Evolutionary conservation across 2,888 invertebrate genomes (phyloP).

Genomic region (Mechanitis messenoides): DNA sequence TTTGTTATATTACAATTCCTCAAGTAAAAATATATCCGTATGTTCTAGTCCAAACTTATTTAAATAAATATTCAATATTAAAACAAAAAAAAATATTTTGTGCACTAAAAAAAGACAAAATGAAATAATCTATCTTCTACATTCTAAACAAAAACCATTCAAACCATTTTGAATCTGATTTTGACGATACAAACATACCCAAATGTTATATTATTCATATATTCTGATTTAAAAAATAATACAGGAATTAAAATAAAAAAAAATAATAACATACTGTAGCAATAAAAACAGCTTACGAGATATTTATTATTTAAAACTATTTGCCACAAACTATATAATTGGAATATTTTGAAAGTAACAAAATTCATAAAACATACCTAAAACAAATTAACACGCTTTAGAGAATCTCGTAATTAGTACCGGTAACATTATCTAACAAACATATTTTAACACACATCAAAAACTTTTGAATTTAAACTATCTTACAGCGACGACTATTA

Average conservation of each 20-base stretch:
- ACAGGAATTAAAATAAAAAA: too few relatives aligned
- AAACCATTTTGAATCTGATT: too few relatives aligned
- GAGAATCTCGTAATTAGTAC: constrained; percentile 22
- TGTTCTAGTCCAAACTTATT: too few relatives aligned
- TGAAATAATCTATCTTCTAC: too few relatives aligned
- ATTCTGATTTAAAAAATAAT: too few relatives aligned
- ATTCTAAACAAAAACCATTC: too few relatives aligned
- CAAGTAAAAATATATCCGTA: too few relatives aligned
- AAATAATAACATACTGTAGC: too few relatives aligned
- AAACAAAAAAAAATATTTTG: background rate
- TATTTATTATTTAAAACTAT: constrained; percentile 7
- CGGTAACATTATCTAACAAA: constrained; percentile 12
- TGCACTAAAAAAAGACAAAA: too few relatives aligned
- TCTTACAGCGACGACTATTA: too few relatives aligned
- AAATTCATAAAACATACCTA: background rate
- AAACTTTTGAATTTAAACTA: background rate
- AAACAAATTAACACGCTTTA: constrained; percentile 19
- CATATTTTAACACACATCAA: constrained; percentile 9
- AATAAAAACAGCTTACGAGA: background rate
- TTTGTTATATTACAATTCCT: background rate
- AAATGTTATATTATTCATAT: too few relatives aligned
- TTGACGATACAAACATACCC: too few relatives aligned
- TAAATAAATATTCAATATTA: background rate
- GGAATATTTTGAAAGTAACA: background rate
- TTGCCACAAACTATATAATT: background rate